phyloP scores from a whole-genome alignment of 2,797 vertebrate genomes.

The Pteropus rufus region DNA sequence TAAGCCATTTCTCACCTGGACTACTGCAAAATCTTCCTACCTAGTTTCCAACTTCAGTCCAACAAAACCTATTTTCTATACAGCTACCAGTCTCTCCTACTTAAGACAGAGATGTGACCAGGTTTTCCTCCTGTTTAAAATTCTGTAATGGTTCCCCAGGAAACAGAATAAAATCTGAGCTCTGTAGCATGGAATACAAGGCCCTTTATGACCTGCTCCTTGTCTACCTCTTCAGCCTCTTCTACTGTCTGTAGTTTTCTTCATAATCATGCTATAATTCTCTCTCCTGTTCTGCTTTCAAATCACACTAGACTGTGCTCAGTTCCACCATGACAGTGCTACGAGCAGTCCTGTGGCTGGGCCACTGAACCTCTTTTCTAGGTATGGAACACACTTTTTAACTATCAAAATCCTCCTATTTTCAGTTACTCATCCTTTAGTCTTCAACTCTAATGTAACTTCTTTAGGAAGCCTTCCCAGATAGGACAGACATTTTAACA shows the following conservation, averaged over 20 bases:
- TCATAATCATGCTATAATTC: neutral
- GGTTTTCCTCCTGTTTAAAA: neutral
- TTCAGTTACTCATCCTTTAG: neutral
- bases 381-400: neutral
- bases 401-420: neutral
- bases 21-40: conserved; percentile 43
- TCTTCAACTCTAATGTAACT: neutral
- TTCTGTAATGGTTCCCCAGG: conserved; percentile 20
- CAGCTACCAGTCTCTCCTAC: neutral
- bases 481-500: neutral
- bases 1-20: conserved; percentile 32
- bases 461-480: neutral
- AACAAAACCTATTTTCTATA: conserved; percentile 41
- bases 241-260: neutral
- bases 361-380: neutral
- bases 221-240: neutral
- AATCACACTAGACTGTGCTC: neutral
- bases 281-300: neutral
- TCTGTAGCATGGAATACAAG: conserved; percentile 20
- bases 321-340: neutral
- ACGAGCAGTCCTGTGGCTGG: neutral
- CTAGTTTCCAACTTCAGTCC: neutral
- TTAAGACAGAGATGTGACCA: neutral
- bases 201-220: conserved; percentile 33
- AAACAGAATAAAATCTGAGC: conserved; percentile 37